A percentile compares a stretch with the other conserved stretches of the same genome.
Evolutionary conservation across 1,140 invertebrate species (phyloP).

Genomic region (Anastatus disparis): DNA sequence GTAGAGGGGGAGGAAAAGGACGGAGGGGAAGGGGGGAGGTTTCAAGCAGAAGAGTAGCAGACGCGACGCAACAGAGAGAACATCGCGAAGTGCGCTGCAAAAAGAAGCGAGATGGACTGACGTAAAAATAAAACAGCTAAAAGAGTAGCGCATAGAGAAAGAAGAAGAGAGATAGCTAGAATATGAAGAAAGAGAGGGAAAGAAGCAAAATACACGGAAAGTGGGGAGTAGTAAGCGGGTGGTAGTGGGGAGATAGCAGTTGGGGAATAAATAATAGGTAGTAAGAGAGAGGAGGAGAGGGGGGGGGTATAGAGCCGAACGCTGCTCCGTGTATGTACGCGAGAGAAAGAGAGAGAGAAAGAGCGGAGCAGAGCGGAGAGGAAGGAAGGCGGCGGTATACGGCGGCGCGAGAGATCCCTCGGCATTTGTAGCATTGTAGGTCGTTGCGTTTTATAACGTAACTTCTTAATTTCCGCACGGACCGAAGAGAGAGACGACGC

Average conservation of each 20-base stretch:
- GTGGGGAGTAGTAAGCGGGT: too few species aligned
- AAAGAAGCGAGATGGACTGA: slow-evolving; percentile 24
- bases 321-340: too few species aligned
- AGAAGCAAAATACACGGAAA: slow-evolving; percentile 32
- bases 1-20: not conserved
- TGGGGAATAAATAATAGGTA: too few species aligned
- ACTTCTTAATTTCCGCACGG: slow-evolving; percentile 58
- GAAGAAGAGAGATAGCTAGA: not conserved
- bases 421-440: slow-evolving; percentile 64
- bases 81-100: slow-evolving; percentile 27
- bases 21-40: too few species aligned
- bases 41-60: too few species aligned
- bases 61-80: slow-evolving; percentile 16
- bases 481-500: slow-evolving; percentile 37
- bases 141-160: too few species aligned
- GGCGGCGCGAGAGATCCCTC: slow-evolving; percentile 50
- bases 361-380: not conserved
- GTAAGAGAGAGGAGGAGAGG: not conserved
- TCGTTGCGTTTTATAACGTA: slow-evolving; percentile 64
- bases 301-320: not conserved
- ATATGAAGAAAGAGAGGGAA: slow-evolving; percentile 2
- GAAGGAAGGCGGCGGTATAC: slow-evolving; percentile 30
- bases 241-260: too few species aligned
- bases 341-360: not conserved
- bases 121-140: slow-evolving; percentile 9